These are phyloP conservation scores for Bombus fervidus DNA, from an alignment of 1,140 invertebrate species.

Conservation along the genomic window DNA sequence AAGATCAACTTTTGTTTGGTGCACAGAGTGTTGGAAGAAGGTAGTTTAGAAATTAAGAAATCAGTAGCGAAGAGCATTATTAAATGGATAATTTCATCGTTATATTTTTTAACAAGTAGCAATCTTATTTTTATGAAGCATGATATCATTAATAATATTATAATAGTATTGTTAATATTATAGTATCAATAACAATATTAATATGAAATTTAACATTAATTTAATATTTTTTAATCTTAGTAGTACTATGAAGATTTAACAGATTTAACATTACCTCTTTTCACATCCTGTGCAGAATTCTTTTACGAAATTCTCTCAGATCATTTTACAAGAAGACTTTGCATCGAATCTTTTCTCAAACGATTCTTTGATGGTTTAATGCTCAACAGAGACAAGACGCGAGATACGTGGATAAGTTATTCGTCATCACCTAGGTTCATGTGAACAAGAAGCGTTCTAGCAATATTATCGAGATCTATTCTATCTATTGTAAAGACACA, in stretches of 20 bases:
- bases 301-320: too few relatives aligned
- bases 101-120: background rate
- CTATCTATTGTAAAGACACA: background rate
- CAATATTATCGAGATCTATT: slow-evolving; percentile 12
- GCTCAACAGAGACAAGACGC: background rate
- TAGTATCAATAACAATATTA: background rate
- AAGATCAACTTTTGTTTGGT: background rate
- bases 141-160: background rate
- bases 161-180: background rate
- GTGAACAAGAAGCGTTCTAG: background rate
- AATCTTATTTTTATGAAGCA: background rate
- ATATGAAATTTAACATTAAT: background rate
- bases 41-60: background rate
- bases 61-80: background rate
- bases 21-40: background rate
- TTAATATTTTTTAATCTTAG: background rate
- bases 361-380: background rate
- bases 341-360: background rate
- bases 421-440: too few relatives aligned
- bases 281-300: too few relatives aligned
- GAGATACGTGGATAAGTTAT: background rate
- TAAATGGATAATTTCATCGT: background rate
- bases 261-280: background rate
- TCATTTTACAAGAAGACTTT: background rate
- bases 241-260: background rate